Evolutionary conservation across 1,140 invertebrate genomes (phyloP).

Genomic region (Daktulosphaira vitifoliae): DNA sequence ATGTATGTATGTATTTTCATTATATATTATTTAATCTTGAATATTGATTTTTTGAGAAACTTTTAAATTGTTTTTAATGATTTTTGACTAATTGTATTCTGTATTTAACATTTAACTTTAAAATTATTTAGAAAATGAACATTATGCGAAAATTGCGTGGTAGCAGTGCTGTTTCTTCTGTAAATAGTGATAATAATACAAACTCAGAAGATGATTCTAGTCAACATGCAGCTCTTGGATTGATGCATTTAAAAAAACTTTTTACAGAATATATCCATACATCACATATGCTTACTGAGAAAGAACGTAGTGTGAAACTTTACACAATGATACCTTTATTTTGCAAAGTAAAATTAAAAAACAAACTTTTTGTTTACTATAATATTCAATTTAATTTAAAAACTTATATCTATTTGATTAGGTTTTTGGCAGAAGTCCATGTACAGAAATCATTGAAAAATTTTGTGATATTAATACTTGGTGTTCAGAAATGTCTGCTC

Average conservation of each 20-base stretch:
- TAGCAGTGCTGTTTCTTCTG: conserved; percentile 48
- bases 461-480: conserved; percentile 89
- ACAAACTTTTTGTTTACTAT: neutral
- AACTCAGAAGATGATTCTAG: conserved; percentile 48
- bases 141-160: conserved; percentile 71
- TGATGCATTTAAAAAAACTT: conserved; percentile 92
- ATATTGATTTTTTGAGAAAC: too few species aligned
- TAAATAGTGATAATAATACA: conserved; percentile 44
- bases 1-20: too few species aligned
- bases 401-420: too few species aligned
- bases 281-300: conserved; percentile 64
- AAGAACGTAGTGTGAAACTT: conserved; percentile 84
- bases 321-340: conserved; percentile 98
- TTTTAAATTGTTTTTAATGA: too few species aligned
- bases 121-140: conserved; percentile 52
- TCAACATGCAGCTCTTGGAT: conserved; percentile 74
- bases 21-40: too few species aligned
- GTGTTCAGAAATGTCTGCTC: conserved; percentile 84
- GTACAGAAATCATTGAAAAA: conserved; percentile 88
- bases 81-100: too few species aligned
- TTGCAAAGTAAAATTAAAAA: conserved; percentile 67
- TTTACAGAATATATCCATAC: conserved; percentile 90
- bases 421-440: conserved; percentile 84
- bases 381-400: neutral
- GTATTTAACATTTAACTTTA: too few species aligned